Base-by-base conservation (phyloP, 2,888 invertebrate species). In the Philaethria dido region DNA sequence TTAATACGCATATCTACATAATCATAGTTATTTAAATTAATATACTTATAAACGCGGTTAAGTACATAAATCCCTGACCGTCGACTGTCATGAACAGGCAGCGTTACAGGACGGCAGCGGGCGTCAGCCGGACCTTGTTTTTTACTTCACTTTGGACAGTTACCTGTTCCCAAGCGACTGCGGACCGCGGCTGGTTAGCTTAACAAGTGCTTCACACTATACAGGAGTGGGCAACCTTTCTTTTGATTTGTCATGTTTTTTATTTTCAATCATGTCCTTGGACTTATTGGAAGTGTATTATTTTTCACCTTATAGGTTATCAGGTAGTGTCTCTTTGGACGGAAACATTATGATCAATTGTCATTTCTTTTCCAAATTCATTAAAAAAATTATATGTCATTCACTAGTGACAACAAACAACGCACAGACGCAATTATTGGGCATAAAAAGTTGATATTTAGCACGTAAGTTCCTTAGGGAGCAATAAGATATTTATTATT, bases 151-250 rank as follows among this genome's bases (percentile, higher is more conserved):
- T 85, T 85, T 76, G 84, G 82, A 87, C 85, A 52, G 52, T 85
- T 92, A 92, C 92, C 92, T 92, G 92, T 91, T 90, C 85, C 84
- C 77, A 86, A 85, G 85, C 88, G 88, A 85, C 88, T 87, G 83
- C 81, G 79, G 78, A 77, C 78, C 75, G 77, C 82, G 82, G 81
- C 85, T 85, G 87, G 88, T 87, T 87, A 89, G 82, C 81, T 83
- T 87, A 87, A 91, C 91, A 91, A 90, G 91, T 89, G 90, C 86
- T 79, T 70, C 71, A 73, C 90, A 90, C 86, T 79, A 69, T 70
- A 73, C 90, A 90, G 90, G 84, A 84, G 82, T 80, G 72, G 77
- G 48, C 71, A 80, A 90, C 85, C 82, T 84, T 86, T 78, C 66
- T 45, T 25, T 16, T 57, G n/a, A n/a, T n/a, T n/a, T 57, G 11